These are phyloP conservation scores for Aphelenchoides bicaudatus DNA, from an alignment of 2,888 invertebrate genomes.

Conservation along the genomic window DNA sequence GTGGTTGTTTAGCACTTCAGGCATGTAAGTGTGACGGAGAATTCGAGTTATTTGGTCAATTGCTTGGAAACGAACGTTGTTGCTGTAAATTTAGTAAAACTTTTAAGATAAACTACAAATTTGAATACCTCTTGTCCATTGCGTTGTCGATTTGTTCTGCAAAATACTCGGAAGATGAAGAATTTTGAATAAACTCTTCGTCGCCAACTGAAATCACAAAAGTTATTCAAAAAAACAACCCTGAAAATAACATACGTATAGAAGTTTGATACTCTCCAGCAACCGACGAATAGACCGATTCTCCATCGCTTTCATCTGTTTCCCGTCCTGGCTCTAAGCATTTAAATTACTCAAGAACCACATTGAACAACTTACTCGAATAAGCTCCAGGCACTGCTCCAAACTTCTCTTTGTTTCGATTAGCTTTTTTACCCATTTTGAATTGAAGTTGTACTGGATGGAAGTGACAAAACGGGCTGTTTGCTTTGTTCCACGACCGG, in stretches of 20 bases:
- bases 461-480: not conserved
- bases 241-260: not conserved
- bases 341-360: too few relatives aligned
- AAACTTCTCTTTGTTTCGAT: conserved; percentile 12
- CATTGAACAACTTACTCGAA: not conserved
- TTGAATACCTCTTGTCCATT: conserved; percentile 18
- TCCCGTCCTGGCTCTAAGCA: conserved; percentile 14
- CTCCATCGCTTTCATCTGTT: conserved; percentile 34
- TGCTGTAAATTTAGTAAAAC: conserved; percentile 15
- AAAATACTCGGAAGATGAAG: conserved; percentile 10
- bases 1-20: conserved; percentile 71
- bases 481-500: too few relatives aligned
- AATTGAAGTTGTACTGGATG: not conserved
- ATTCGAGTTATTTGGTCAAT: conserved; percentile 22
- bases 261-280: conserved; percentile 29
- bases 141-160: conserved; percentile 15
- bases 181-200: conserved; percentile 7
- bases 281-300: conserved; percentile 36
- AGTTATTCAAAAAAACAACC: not conserved
- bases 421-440: conserved; percentile 2
- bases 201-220: conserved; percentile 7
- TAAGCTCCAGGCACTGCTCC: not conserved
- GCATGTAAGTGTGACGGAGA: conserved; percentile 20
- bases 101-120: not conserved
- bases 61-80: conserved; percentile 21